Percentiles rank a stretch among this genome's conserved stretches.
Evolutionary conservation across 2,888 invertebrate species (phyloP).

Genomic region (Campopleginae sp.): DNA sequence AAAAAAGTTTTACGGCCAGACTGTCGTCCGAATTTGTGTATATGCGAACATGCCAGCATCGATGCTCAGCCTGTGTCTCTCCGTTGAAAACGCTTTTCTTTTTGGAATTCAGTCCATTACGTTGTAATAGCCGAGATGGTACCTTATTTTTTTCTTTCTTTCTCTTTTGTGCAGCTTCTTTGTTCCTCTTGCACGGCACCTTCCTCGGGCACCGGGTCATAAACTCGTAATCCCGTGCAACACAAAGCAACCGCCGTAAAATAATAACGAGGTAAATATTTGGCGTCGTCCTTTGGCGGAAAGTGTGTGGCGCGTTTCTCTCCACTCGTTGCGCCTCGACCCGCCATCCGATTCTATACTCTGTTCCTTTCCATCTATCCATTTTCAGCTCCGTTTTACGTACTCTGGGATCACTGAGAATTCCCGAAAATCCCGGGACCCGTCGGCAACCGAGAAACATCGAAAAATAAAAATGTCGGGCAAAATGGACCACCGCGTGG

Average conservation of each 20-base stretch:
- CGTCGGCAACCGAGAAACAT: background rate
- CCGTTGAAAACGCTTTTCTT: background rate
- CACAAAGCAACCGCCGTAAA: constrained; percentile 75
- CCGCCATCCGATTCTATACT: constrained; percentile 6
- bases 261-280: constrained; percentile 80
- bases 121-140: constrained; percentile 16
- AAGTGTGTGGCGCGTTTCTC: constrained; percentile 44
- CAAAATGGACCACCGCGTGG: constrained; percentile 7
- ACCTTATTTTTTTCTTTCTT: background rate
- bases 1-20: constrained; percentile 38
- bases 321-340: constrained; percentile 47
- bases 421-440: constrained; percentile 8
- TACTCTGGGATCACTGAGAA: background rate
- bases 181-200: background rate
- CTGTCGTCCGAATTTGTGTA: constrained; percentile 10
- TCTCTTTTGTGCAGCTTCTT: background rate
- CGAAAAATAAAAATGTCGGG: background rate
- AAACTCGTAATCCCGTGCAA: constrained; percentile 73
- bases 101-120: constrained; percentile 2
- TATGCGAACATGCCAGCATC: constrained; percentile 4
- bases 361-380: background rate
- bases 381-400: constrained; percentile 28
- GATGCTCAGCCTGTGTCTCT: background rate
- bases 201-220: constrained; percentile 54
- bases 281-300: constrained; percentile 70